Base-by-base conservation (phyloP, 1,140 invertebrate species). In the Spodoptera frugiperda region DNA sequence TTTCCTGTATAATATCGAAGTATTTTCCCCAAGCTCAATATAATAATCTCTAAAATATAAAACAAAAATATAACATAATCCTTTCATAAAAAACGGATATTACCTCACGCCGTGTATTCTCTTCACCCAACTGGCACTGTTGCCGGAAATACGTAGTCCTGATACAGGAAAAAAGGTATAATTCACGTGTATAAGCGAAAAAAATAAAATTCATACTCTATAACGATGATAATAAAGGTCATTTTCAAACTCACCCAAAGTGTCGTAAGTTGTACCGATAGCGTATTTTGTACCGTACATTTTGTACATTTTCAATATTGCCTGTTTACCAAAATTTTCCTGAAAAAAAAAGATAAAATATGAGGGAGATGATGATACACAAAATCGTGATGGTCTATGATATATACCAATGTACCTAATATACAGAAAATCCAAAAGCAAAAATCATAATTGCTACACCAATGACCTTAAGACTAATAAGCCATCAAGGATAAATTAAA, bases 301-400 rank as follows among this genome's bases (percentile, higher is more conserved):
- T 81, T 76, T 84, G 72, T 85, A 89, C 78, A 90, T 91, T 85
- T 86, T 84, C 81, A 90, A 73, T 84, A 88, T 84, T 48, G 87
- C 89, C 84, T 91, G 89, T 86, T 91, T 92, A 51, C 85, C 87
- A 78, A 87, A 91, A 87, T 92, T 91, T 79, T 91, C 89, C 90
- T 90, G 86, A 72, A 87, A 89, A 84, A 89, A 84, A 55, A 76
- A 63, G 76, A 84, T 30, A 9, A 5, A 11, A 12, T 11, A 12
- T 55, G 25, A 25, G 5, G 25, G 25, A 25, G 25, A 0, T 0
- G 25, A 25, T 25, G 0, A 25, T 25, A 25, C 1, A 25, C 25
- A 25, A 25, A 25, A 25, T 25, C 3, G 25, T 25, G 25, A 25
- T 25, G 25, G 5, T 3, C 2, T 25, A 2, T 3, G 25, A 25